Percentiles rank a stretch among this genome's conserved stretches.
These are phyloP conservation scores for Lucilia sericata DNA, from an alignment of 1,140 invertebrate genomes.

Conservation along the genomic window DNA sequence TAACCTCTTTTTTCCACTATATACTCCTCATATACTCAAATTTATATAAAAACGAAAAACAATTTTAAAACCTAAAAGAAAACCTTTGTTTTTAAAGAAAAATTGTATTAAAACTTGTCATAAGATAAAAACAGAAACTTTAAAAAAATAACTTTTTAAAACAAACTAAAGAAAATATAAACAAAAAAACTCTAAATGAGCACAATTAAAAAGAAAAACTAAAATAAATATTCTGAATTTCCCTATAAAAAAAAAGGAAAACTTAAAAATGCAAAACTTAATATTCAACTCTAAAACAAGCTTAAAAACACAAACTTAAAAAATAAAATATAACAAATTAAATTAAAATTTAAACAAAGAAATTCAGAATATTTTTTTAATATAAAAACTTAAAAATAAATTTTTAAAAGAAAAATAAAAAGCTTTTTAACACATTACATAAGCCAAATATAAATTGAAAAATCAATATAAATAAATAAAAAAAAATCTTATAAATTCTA, in stretches of 20 bases:
- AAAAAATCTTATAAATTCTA: background rate
- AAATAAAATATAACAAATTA: background rate
- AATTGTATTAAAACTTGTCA: constrained; percentile 28
- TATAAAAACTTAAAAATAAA: background rate
- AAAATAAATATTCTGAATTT: background rate
- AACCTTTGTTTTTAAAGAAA: background rate
- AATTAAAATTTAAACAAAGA: background rate
- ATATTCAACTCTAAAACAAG: no score
- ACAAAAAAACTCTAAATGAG: constrained; percentile 36
- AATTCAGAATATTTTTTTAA: constrained; percentile 2
- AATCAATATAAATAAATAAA: background rate
- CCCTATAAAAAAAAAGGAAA: background rate
- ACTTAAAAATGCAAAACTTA: background rate
- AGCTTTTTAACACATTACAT: constrained; percentile 37
- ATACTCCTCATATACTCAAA: constrained; percentile 11
- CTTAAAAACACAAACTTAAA: background rate
- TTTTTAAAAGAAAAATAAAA: background rate
- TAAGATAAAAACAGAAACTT: background rate
- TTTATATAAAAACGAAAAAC: background rate
- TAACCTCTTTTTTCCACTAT: constrained; percentile 12
- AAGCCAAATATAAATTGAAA: constrained; percentile 37
- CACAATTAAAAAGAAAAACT: constrained; percentile 7
- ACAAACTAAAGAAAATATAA: background rate
- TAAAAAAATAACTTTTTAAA: background rate
- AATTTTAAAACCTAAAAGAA: background rate